Conservation (phyloP, 2,113 vertebrate genomes). For the Labeo catla region DNA sequence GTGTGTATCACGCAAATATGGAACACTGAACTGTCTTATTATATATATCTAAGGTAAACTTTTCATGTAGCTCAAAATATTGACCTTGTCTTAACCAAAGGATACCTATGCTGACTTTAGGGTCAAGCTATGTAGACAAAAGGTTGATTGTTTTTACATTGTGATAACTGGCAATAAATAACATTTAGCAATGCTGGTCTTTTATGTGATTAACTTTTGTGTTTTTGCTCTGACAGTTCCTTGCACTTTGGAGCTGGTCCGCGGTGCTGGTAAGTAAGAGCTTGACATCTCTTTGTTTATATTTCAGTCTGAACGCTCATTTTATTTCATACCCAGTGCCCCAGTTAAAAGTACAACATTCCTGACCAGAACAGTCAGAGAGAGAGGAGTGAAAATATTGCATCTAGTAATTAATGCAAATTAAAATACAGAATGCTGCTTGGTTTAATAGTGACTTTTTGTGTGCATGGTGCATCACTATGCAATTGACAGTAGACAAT, state of each 20-base stretch:
- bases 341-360: background rate
- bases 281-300: background rate
- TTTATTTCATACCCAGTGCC: background rate
- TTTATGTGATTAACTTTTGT: background rate
- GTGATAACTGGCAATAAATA: background rate
- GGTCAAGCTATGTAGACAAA: background rate
- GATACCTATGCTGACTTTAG: background rate
- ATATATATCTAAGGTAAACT: background rate
- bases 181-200: background rate
- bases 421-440: background rate
- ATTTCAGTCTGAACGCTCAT: background rate
- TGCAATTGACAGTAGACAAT: background rate
- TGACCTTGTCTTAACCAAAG: background rate
- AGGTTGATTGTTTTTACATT: background rate
- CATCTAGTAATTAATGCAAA: no score
- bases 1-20: background rate
- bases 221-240: constrained; percentile 59
- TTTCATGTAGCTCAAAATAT: background rate
- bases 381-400: background rate
- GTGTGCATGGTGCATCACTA: background rate
- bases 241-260: constrained; percentile 61
- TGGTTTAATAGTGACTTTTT: background rate
- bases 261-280: constrained; percentile 64
- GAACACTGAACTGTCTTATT: background rate
- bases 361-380: background rate